These are phyloP conservation scores for Nipponia nippon DNA, from an alignment of 2,113 vertebrate species.

Conservation along the genomic window DNA sequence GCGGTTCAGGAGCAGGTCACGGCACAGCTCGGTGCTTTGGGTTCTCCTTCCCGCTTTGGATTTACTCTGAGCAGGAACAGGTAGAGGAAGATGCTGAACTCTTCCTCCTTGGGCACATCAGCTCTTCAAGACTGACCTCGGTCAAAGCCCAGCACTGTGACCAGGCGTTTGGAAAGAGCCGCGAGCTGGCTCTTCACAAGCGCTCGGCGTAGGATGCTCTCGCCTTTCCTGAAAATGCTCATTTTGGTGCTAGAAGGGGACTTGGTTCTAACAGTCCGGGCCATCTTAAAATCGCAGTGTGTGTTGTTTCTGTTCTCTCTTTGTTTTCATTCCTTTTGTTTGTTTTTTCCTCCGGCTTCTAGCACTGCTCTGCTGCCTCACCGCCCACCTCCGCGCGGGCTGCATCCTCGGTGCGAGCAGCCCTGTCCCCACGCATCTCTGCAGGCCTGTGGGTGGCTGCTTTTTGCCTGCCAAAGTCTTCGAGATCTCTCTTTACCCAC, in stretches of 20 bases:
- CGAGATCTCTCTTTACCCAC: background rate
- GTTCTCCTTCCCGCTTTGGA: background rate
- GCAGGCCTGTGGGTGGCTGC: background rate
- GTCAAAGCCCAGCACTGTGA: accelerated
- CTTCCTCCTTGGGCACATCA: accelerated
- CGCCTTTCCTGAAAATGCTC: background rate
- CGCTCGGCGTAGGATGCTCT: accelerated
- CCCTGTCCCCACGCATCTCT: background rate
- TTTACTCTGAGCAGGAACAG: background rate
- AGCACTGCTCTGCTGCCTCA: background rate
- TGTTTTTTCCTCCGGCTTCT: background rate
- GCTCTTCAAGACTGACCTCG: background rate
- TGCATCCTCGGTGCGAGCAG: background rate
- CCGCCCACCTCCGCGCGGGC: background rate
- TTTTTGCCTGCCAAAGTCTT: background rate
- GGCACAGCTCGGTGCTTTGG: background rate
- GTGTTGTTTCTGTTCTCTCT: background rate
- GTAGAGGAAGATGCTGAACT: background rate
- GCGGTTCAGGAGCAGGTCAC: background rate
- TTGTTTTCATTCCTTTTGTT: background rate
- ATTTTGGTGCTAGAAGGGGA: background rate
- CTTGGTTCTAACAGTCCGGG: background rate
- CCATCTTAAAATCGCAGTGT: accelerated
- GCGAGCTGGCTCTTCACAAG: accelerated
- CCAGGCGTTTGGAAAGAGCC: background rate